phyloP scores from a whole-genome alignment of 2,888 invertebrate species.

The Acleris laterana region DNA sequence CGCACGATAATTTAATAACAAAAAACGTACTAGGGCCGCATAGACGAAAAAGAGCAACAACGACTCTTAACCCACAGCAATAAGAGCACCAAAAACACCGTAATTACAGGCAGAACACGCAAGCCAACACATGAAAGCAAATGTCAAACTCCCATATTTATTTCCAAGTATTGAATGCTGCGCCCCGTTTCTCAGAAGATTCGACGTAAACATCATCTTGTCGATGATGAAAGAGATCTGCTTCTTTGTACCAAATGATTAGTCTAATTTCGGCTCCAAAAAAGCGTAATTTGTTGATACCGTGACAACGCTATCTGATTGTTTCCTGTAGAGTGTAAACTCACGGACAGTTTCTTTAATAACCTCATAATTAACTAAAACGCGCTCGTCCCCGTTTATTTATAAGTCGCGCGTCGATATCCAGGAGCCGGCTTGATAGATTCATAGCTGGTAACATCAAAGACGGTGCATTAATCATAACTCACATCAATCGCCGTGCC shows the following conservation, averaged over 20 bases:
- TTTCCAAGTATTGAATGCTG: constrained; percentile 84
- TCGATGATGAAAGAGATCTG: constrained; percentile 84
- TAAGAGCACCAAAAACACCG: constrained; percentile 58
- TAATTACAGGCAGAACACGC: constrained; percentile 81
- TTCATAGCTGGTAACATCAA: constrained; percentile 83
- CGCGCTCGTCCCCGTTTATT: constrained; percentile 76
- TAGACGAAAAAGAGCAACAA: constrained; percentile 63
- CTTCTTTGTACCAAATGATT: constrained; percentile 82
- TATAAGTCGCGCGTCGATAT: constrained; percentile 80
- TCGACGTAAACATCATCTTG: constrained; percentile 80
- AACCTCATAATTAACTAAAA: constrained; percentile 80
- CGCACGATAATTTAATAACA: constrained; percentile 84
- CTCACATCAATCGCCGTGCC: constrained; percentile 82
- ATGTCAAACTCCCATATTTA: constrained; percentile 85
- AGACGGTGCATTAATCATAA: constrained; percentile 82
- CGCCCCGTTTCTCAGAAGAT: constrained; percentile 78
- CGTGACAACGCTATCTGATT: constrained; percentile 65
- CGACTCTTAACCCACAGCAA: constrained; percentile 60
- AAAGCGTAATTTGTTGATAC: constrained; percentile 69
- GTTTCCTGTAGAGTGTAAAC: constrained; percentile 23
- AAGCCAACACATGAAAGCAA: constrained; percentile 82
- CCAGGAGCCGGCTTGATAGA: constrained; percentile 81
- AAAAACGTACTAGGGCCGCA: constrained; percentile 69
- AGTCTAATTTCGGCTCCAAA: constrained; percentile 77
- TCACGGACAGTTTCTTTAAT: constrained; percentile 55